These are phyloP conservation scores for Columba guinea DNA, from an alignment of 2,797 vertebrate species.

Conservation along the genomic window DNA sequence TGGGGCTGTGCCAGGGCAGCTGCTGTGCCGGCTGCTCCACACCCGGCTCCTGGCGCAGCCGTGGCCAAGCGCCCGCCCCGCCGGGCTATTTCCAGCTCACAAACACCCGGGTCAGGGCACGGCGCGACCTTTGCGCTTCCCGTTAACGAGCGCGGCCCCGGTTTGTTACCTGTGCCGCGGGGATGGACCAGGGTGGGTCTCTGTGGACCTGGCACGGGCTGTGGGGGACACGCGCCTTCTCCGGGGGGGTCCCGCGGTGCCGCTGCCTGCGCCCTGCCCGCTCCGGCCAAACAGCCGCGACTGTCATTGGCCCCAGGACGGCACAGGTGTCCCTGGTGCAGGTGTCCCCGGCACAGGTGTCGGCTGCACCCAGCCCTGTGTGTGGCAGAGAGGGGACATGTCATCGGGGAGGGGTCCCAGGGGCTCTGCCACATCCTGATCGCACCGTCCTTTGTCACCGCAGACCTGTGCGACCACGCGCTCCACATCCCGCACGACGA, in stretches of 20 bases:
- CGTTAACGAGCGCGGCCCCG: not conserved
- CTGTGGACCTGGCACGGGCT: fast-evolving
- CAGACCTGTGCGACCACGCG: conserved; percentile 95
- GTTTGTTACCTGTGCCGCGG: too few species aligned
- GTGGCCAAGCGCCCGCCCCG: not conserved
- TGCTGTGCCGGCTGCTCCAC: not conserved
- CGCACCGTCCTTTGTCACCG: not conserved
- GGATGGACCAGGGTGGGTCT: not conserved
- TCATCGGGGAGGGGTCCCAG: not conserved
- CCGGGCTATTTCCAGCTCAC: conserved; percentile 48
- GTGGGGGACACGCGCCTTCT: fast-evolving
- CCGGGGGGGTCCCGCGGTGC: fast-evolving
- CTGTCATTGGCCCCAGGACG: too few species aligned
- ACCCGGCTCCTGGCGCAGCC: not conserved
- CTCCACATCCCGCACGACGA: conserved; percentile 90
- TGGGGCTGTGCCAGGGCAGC: not conserved
- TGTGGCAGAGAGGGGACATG: too few species aligned
- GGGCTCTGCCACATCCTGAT: not conserved
- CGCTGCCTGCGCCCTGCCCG: not conserved
- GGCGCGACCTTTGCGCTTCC: not conserved
- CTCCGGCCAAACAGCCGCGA: too few species aligned
- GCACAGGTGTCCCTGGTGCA: too few species aligned
- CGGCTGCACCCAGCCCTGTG: too few species aligned
- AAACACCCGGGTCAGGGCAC: not conserved
- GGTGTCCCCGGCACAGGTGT: too few species aligned